Evolutionary conservation across 2,113 vertebrate genomes (phyloP), one percentile per base, ranked within the genome.

Genomic region (Nesogale talazaci): DNA sequence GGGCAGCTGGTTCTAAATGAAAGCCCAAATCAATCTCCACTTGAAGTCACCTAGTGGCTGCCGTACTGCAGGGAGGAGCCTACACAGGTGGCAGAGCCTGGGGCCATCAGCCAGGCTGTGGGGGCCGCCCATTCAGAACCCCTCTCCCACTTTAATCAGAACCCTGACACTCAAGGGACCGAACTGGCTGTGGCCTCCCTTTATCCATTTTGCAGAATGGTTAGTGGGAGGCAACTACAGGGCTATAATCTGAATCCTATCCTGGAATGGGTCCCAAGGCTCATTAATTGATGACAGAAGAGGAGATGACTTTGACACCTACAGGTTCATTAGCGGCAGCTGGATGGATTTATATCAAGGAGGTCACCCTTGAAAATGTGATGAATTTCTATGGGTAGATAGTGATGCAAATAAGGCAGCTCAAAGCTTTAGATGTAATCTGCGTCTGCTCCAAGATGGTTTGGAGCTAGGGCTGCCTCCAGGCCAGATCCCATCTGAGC

Each of bases 141-240:
- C 46, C 22, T 88, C 25, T 94, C 36, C 38, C 61, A 72, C 94
- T 95, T 95, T 90, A 75, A 96, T 92, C 87, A 94, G 87, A 92
- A 69, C 34, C n/a, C 61, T 92, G 36, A 56, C 72, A 80, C 12
- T 46, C 72, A 86, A 92, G 69, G 34, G 34, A 83, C 63, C 86
- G 19, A 96, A 75, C 46, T 91, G 63, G 22, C 34, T 14, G 11
- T 94, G 78, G 11, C 72, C 57, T 93, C 56, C 34, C 76, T 88
- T 94, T 95, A 82, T 85, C 34, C 63, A 19, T 52, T 92, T 92
- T 95, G 82, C 67, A 86, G 57, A 93, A 91, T 92, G 81, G 59
- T 72, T 92, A 12, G 88, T 70, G 79, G 67, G 88, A 75, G 79
- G 67, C 92, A 95, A 93, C 70, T 89, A 89, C 20, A 90, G 67